A percentile compares a stretch with the other conserved stretches of the same genome.
These are phyloP conservation scores for Bubalus kerabau DNA, from an alignment of 2,113 vertebrate species.

Conservation along the genomic window DNA sequence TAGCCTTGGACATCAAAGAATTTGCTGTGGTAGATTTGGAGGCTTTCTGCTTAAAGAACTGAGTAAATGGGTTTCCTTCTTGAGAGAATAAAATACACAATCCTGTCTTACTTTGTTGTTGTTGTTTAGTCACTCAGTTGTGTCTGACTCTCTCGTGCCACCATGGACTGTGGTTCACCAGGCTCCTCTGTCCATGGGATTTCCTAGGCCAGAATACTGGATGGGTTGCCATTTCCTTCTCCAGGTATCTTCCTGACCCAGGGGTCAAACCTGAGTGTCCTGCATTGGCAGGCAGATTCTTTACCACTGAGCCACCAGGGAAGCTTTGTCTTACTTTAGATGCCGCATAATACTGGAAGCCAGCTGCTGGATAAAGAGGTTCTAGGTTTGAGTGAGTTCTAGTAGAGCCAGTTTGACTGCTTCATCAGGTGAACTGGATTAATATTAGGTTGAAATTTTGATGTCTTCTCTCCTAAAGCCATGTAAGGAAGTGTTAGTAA, in stretches of 20 bases:
- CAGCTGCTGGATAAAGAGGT: not conserved
- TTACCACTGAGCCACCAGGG: not conserved
- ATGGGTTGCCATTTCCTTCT: not conserved
- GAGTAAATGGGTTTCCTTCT: not conserved
- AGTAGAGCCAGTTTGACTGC: not conserved
- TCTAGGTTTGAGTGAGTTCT: not conserved
- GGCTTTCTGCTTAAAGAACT: not conserved
- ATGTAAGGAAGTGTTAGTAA: not conserved
- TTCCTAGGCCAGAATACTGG: not conserved
- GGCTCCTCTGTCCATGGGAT: not conserved
- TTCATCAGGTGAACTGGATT: not conserved
- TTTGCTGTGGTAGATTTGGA: not conserved
- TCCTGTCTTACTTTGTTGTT: not conserved
- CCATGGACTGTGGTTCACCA: not conserved
- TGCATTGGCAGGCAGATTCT: not conserved
- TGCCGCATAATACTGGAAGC: not conserved
- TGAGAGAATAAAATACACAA: not conserved
- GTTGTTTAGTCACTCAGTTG: not conserved
- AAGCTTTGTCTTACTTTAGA: not conserved
- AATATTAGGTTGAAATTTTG: not conserved
- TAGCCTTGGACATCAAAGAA: not conserved
- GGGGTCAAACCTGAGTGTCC: not conserved
- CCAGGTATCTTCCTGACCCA: not conserved
- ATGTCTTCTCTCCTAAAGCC: not conserved
- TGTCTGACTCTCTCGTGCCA: not conserved